phyloP scores from a whole-genome alignment of 2,113 vertebrate species.

The Boulengeromyrus knoepffleri region DNA sequence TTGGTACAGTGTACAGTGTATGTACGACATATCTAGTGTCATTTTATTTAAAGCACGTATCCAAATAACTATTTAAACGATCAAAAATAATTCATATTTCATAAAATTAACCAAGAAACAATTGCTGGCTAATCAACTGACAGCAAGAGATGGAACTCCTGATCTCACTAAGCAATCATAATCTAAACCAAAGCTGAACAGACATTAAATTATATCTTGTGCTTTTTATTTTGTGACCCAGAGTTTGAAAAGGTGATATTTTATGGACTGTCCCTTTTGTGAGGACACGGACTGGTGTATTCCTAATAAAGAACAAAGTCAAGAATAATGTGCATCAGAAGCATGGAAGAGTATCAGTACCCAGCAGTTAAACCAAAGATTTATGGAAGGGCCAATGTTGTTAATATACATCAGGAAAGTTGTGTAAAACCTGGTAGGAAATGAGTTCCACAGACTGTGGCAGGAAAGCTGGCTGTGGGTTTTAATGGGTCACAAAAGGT shows the following conservation, averaged over 20 bases:
- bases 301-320: constrained; percentile 9
- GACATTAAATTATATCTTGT: neutral
- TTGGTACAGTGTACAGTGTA: no score
- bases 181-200: neutral
- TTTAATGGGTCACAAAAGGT: constrained; percentile 9
- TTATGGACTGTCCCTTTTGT: constrained; percentile 15
- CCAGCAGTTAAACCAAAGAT: constrained; percentile 13
- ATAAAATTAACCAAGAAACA: no score
- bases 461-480: constrained; percentile 13
- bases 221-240: neutral
- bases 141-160: neutral
- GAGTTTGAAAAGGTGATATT: constrained; percentile 9
- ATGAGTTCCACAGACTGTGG: constrained; percentile 21
- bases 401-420: constrained; percentile 20
- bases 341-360: neutral
- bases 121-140: no score
- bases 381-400: constrained; percentile 14
- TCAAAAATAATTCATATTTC: neutral
- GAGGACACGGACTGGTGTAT: constrained; percentile 5
- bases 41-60: neutral
- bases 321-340: constrained; percentile 7
- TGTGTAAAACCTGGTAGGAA: constrained; percentile 15
- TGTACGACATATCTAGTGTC: neutral
- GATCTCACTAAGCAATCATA: neutral
- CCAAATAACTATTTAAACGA: neutral